Percentiles rank a stretch among this genome's conserved stretches.
phyloP scores from a whole-genome alignment of 2,888 invertebrate species.

The Piscicola geometra region DNA sequence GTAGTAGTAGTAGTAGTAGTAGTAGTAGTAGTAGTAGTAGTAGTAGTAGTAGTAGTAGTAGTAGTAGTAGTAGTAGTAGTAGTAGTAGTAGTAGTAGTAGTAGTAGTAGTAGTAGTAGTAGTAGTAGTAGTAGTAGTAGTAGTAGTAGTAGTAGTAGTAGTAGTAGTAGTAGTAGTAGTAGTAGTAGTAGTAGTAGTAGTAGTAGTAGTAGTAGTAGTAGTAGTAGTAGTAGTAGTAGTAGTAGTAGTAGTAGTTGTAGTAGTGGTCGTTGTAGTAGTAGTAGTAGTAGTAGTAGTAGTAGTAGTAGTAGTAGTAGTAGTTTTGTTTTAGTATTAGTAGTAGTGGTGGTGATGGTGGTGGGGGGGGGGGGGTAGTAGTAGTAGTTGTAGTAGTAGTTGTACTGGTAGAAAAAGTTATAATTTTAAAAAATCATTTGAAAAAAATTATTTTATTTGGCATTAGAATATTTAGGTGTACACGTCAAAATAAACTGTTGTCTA shows the following conservation, averaged over 20 bases:
- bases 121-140: slow-evolving; percentile 14
- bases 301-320: slow-evolving; percentile 19
- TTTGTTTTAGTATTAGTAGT: neutral
- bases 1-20: neutral
- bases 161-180: slow-evolving; percentile 7
- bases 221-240: neutral
- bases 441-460: neutral
- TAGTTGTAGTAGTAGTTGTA: slow-evolving; percentile 10
- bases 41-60: slow-evolving; percentile 2
- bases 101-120: slow-evolving; percentile 10
- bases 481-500: no score
- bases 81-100: slow-evolving; percentile 18
- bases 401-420: neutral
- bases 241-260: slow-evolving; percentile 18
- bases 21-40: neutral
- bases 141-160: slow-evolving; percentile 13
- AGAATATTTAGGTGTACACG: no score
- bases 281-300: neutral
- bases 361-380: neutral
- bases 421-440: no score
- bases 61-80: slow-evolving; percentile 12
- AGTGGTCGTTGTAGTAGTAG: neutral
- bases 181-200: slow-evolving; percentile 10
- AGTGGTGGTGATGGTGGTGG: slow-evolving; percentile 13
- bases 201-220: neutral